A percentile compares a stretch with the other conserved stretches of the same genome.
Conservation (phyloP, 1,140 invertebrate genomes). For the Globodera rostochiensis region DNA sequence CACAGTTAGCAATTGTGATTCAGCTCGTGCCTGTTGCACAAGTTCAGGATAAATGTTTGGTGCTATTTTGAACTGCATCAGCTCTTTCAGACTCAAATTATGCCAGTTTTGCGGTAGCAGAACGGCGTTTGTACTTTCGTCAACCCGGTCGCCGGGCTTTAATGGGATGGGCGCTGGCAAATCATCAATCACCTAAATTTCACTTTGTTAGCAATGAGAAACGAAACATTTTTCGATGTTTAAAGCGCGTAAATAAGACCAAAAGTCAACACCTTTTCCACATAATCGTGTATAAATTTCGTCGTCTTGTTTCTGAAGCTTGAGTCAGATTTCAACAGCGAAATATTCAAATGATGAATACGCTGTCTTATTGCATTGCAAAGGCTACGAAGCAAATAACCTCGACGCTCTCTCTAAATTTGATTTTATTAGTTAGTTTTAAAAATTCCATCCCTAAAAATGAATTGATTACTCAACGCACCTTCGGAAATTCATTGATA, state of each 20-base stretch:
- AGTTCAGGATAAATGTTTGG: neutral
- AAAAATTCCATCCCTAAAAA: neutral
- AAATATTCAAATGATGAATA: neutral
- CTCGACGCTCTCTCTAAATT: constrained; percentile 5
- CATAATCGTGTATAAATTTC: constrained; percentile 15
- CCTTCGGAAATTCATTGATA: constrained; percentile 5
- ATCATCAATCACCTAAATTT: neutral
- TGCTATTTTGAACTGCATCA: constrained; percentile 13
- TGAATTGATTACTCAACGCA: neutral
- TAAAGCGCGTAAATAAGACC: neutral
- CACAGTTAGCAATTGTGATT: neutral
- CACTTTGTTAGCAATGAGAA: no score
- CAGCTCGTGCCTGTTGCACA: neutral
- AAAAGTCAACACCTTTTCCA: constrained; percentile 6
- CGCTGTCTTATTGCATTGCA: constrained; percentile 4
- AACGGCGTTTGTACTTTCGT: neutral
- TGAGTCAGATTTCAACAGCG: constrained; percentile 5
- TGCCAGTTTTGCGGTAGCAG: constrained; percentile 15
- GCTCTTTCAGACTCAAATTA: constrained; percentile 19
- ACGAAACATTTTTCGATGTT: no score
- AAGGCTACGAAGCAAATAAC: constrained; percentile 6
- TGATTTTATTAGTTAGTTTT: neutral
- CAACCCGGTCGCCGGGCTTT: neutral
- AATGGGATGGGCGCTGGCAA: neutral
- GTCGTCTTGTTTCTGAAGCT: neutral